Evolutionary conservation across 2,113 vertebrate genomes (phyloP).

Genomic region (Stictonetta naevosa): DNA sequence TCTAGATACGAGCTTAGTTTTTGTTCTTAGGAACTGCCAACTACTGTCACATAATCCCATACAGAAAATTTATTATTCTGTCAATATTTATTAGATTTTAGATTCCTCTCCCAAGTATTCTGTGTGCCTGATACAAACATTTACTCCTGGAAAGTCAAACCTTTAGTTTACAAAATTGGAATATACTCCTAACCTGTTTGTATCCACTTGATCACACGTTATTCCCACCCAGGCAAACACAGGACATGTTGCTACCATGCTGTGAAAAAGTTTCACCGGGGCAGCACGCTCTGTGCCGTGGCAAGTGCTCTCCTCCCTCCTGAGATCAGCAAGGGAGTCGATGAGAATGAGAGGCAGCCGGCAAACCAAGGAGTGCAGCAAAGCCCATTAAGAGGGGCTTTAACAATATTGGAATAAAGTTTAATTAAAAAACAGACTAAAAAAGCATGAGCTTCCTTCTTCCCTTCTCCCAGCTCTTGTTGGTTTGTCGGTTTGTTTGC

Average conservation of each 20-base stretch:
- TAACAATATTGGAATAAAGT: background rate
- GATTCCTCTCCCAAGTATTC: background rate
- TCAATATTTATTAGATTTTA: background rate
- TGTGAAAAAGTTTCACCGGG: accelerated
- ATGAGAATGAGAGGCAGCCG: background rate
- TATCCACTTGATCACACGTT: background rate
- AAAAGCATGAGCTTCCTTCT: background rate
- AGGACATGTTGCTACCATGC: background rate
- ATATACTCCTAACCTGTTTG: background rate
- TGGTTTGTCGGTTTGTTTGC: background rate
- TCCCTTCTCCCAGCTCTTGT: background rate
- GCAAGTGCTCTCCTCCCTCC: background rate
- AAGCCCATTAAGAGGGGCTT: background rate
- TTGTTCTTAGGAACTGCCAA: background rate
- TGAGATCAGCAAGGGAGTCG: no score
- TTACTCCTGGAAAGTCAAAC: background rate
- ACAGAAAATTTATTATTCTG: background rate
- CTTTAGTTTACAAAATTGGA: background rate
- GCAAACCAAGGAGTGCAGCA: background rate
- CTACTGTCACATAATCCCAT: background rate
- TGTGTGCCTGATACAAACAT: background rate
- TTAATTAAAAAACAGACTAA: background rate
- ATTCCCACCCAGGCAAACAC: background rate
- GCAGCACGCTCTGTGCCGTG: accelerated
- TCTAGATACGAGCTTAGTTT: background rate